These are phyloP conservation scores for Chlorops oryzae DNA, from an alignment of 1,140 invertebrate genomes.

Conservation along the genomic window DNA sequence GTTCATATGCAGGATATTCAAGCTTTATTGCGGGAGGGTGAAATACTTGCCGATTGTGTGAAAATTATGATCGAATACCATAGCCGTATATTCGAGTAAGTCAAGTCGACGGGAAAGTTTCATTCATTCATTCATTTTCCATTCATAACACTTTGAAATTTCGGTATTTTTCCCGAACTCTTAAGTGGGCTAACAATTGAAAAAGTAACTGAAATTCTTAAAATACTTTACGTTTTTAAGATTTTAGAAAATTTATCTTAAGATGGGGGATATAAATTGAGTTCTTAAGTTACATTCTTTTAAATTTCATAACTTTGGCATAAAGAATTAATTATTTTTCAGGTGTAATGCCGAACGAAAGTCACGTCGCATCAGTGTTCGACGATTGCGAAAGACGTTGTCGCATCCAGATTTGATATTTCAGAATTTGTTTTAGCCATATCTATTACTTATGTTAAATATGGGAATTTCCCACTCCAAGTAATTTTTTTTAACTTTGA, in stretches of 20 bases:
- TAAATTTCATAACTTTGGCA: neutral
- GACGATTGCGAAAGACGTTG: conserved; percentile 39
- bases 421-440: conserved; percentile 38
- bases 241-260: conserved; percentile 9
- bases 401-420: conserved; percentile 44
- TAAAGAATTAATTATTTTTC: conserved; percentile 5
- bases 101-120: too few species aligned
- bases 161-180: neutral
- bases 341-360: conserved; percentile 40
- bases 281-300: conserved; percentile 13
- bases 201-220: neutral
- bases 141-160: neutral
- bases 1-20: conserved; percentile 35
- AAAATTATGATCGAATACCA: conserved; percentile 44
- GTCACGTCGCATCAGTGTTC: conserved; percentile 29
- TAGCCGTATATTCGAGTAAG: conserved; percentile 44
- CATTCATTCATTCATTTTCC: neutral
- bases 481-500: too few species aligned
- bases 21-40: conserved; percentile 32
- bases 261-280: conserved; percentile 4
- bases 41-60: conserved; percentile 40
- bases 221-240: neutral
- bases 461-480: too few species aligned
- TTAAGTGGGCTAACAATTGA: neutral
- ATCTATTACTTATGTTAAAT: too few species aligned